phyloP scores from a whole-genome alignment of 2,113 vertebrate species.

The Balaeniceps rex region DNA sequence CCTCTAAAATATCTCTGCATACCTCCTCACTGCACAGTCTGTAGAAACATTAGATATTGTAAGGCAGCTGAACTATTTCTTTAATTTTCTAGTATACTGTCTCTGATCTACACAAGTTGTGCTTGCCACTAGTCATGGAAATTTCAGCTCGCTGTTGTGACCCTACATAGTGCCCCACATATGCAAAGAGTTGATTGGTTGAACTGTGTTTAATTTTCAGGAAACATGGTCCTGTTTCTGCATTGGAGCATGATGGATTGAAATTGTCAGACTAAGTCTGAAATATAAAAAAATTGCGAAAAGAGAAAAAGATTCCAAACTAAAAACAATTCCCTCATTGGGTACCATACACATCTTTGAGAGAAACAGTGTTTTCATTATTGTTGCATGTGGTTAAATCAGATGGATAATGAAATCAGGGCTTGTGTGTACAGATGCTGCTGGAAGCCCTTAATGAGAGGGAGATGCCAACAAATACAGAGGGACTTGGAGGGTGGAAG shows the following conservation, averaged over 20 bases:
- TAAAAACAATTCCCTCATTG: background rate
- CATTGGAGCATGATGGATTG: background rate
- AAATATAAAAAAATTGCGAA: background rate
- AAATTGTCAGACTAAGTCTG: background rate
- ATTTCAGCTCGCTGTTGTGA: background rate
- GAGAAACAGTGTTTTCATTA: background rate
- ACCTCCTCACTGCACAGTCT: background rate
- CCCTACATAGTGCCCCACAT: background rate
- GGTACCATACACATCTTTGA: background rate
- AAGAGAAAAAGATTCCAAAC: background rate
- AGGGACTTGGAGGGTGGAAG: background rate
- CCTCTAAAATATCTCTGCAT: background rate
- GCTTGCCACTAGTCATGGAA: background rate
- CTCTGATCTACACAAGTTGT: background rate
- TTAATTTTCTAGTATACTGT: background rate
- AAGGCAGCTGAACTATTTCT: background rate
- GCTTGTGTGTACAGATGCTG: slow-evolving; percentile 26
- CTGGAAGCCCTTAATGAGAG: slow-evolving; percentile 24
- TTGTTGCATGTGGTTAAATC: background rate
- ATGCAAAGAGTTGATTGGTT: background rate
- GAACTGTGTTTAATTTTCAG: background rate
- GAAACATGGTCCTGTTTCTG: background rate
- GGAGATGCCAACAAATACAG: background rate
- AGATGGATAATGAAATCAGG: background rate
- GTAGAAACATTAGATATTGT: background rate